phyloP scores from a whole-genome alignment of 2,113 vertebrate species.

The Rynchops niger region DNA sequence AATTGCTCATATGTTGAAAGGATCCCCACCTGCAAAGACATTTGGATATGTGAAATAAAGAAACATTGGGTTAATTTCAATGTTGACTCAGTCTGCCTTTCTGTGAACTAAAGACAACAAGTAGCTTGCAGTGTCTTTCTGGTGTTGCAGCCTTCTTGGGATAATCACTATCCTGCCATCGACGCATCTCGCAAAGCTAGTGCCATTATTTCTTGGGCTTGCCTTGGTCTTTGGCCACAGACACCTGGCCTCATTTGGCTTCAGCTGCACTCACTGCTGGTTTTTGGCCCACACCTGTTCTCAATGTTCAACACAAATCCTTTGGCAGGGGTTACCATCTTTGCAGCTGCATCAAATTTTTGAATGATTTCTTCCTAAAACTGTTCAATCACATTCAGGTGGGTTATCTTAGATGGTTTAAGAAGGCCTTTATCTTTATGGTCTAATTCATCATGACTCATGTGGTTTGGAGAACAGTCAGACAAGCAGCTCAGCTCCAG shows the following conservation, averaged over 20 bases:
- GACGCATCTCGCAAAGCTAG: neutral
- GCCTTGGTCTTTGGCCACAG: neutral
- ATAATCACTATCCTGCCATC: neutral
- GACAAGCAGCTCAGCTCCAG: neutral
- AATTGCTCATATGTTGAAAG: slow-evolving; percentile 40
- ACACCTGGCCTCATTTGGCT: neutral
- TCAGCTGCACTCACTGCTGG: neutral
- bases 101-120: neutral
- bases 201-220: neutral
- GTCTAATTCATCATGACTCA: neutral
- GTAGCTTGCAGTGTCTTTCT: neutral
- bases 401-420: neutral
- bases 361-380: neutral
- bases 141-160: neutral
- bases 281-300: neutral
- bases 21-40: neutral
- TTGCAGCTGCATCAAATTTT: neutral
- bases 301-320: neutral
- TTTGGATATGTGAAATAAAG: slow-evolving; percentile 15
- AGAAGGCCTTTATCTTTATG: neutral
- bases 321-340: neutral
- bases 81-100: slow-evolving; percentile 18
- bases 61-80: neutral
- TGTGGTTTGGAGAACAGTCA: neutral
- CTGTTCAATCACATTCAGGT: neutral